Evolutionary conservation across 2,797 vertebrate genomes (phyloP), one percentile per base, ranked within the genome.

Genomic region (Propithecus perrieri): DNA sequence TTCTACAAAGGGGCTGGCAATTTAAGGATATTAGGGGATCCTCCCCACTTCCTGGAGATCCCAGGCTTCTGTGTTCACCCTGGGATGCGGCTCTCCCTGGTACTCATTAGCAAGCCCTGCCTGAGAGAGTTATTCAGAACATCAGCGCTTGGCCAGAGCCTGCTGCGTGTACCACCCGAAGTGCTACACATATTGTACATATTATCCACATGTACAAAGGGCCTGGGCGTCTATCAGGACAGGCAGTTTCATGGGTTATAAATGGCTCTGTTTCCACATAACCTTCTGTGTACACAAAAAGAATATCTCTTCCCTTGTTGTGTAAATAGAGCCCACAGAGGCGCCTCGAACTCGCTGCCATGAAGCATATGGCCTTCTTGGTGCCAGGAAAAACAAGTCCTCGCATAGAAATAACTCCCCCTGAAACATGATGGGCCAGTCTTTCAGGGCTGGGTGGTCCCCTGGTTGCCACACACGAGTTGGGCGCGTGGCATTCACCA

Each of bases 161-260:
- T 38, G 71, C 12, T 92, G 65, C 94, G 1, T 24, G 96, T 65
- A 22, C 93, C 2, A 76, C 97, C 97, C 4, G 5, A 88, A 84
- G 94, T 0, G 0, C 59, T 43, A 59, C 97, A 95, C 97, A 97
- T 96, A 89, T 96, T 97, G 97, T 26, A 94, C 81, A 26, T 69
- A 97, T 98, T 97, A 98, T 72, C 88, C 1, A 74, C 96, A 20
- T 9, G 76, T 74, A 94, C 95, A 94, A 92, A 97, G 91, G 94
- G 94, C 96, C 95, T 2, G 7, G 7, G 75, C 2, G 28, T 96
- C 97, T 97, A 96, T 97, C 94, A 97, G 97, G 97, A 97, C 72
- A 28, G 17, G 94, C 94, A 94, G 94, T 97, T 98, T 97, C 98
- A 97, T 46, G 97, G 91, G 92, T 89, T 98, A 95, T 98, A 98